Evolutionary conservation across 2,888 invertebrate species (phyloP).

Genomic region (Drosophila vallismaia): DNA sequence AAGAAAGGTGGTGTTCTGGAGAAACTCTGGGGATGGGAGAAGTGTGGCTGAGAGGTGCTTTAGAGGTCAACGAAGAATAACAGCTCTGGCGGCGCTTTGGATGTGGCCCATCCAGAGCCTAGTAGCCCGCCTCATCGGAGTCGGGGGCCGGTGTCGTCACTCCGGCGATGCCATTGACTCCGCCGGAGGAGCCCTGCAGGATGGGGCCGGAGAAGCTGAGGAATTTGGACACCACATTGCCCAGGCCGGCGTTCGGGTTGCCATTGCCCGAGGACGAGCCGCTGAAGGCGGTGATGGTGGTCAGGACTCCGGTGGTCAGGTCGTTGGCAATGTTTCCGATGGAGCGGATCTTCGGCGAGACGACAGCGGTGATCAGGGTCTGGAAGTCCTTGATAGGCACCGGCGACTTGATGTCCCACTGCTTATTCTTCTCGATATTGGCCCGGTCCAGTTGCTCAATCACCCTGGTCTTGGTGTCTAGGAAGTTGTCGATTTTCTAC

Average conservation of each 20-base stretch:
- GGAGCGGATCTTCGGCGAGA: slow-evolving; percentile 89
- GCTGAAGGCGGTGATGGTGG: slow-evolving; percentile 85
- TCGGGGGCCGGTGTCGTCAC: slow-evolving; percentile 80
- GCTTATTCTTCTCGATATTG: slow-evolving; percentile 91
- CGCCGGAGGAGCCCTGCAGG: slow-evolving; percentile 83
- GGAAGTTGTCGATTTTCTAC: slow-evolving; percentile 92
- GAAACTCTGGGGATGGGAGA: slow-evolving; percentile 6
- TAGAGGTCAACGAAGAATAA: slow-evolving; percentile 36
- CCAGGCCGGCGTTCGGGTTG: slow-evolving; percentile 81
- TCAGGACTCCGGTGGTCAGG: slow-evolving; percentile 85
- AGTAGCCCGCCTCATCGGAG: slow-evolving; percentile 83
- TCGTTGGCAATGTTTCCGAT: slow-evolving; percentile 88
- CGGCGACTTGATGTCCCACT: slow-evolving; percentile 89
- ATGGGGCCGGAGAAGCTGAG: slow-evolving; percentile 83
- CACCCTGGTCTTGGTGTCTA: slow-evolving; percentile 91
- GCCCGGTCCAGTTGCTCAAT: slow-evolving; percentile 88
- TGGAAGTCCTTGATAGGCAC: slow-evolving; percentile 87
- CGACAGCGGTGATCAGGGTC: slow-evolving; percentile 88
- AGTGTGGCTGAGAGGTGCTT: not conserved
- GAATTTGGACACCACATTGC: slow-evolving; percentile 83
- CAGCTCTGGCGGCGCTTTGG: slow-evolving; percentile 14
- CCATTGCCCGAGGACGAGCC: slow-evolving; percentile 84
- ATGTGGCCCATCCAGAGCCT: too few relatives aligned
- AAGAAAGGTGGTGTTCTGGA: slow-evolving; percentile 1
- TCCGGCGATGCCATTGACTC: slow-evolving; percentile 66